phyloP scores from a whole-genome alignment of 2,113 vertebrate genomes.

The Etia nguti region DNA sequence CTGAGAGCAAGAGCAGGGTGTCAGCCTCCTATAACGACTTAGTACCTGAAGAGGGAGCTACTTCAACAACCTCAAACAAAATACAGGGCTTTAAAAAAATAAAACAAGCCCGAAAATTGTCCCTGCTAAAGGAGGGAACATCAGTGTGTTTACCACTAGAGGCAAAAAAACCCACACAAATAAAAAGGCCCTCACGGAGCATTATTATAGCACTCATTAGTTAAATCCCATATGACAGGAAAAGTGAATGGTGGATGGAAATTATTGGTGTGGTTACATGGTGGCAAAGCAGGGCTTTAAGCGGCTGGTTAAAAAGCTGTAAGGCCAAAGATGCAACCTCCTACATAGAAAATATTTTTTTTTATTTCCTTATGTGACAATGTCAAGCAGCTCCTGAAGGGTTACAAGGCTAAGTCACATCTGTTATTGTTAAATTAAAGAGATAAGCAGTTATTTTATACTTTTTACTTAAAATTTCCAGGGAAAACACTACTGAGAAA shows the following conservation, averaged over 20 bases:
- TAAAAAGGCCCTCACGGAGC: background rate
- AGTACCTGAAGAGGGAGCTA: background rate
- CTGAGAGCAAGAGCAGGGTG: background rate
- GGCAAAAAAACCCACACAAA: background rate
- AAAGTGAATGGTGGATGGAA: background rate
- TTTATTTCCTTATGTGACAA: background rate
- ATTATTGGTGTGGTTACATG: background rate
- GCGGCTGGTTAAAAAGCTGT: background rate
- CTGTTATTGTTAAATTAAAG: background rate
- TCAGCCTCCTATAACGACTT: rapidly evolving
- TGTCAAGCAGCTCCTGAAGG: background rate
- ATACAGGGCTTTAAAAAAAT: background rate
- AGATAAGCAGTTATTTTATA: background rate
- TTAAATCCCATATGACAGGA: background rate
- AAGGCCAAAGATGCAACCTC: background rate
- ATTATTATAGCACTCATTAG: background rate
- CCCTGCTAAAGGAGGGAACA: background rate
- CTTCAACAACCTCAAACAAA: background rate
- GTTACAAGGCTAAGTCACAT: background rate
- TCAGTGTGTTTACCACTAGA: background rate
- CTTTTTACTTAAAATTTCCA: background rate
- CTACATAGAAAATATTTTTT: background rate
- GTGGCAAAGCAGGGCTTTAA: background rate
- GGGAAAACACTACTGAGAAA: background rate
- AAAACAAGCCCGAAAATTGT: rapidly evolving